phyloP scores from a whole-genome alignment of 2,113 vertebrate genomes.

The Phaethornis superciliosus region DNA sequence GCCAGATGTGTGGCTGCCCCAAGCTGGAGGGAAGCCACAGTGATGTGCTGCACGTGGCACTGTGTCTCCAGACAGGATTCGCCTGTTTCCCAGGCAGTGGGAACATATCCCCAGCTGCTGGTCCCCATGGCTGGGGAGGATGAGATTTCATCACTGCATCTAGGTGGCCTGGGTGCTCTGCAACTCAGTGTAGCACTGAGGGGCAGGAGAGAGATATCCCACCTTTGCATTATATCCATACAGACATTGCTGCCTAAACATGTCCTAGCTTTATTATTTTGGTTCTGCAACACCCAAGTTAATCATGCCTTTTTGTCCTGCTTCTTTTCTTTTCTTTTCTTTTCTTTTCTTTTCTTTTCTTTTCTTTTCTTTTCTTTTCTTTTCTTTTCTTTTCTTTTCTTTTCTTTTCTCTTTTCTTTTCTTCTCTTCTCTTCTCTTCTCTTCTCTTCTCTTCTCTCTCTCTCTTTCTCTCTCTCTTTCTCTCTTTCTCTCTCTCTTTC shows the following conservation, averaged over 20 bases:
- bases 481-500: no score
- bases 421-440: no score
- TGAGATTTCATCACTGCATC: accelerated
- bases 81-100: neutral
- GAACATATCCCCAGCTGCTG: neutral
- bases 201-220: neutral
- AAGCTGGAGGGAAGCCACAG: neutral
- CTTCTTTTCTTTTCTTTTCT: neutral
- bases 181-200: neutral
- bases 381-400: no score
- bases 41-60: neutral
- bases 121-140: accelerated
- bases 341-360: no score
- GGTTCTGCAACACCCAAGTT: neutral
- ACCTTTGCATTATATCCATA: neutral
- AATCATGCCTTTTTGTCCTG: neutral
- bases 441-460: no score
- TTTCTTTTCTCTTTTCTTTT: no score
- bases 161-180: neutral
- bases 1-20: neutral
- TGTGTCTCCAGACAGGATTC: neutral
- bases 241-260: neutral
- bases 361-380: no score
- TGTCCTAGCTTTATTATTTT: neutral
- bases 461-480: no score